These are phyloP conservation scores for Bubalus kerabau DNA, from an alignment of 2,113 vertebrate genomes.

Conservation along the genomic window DNA sequence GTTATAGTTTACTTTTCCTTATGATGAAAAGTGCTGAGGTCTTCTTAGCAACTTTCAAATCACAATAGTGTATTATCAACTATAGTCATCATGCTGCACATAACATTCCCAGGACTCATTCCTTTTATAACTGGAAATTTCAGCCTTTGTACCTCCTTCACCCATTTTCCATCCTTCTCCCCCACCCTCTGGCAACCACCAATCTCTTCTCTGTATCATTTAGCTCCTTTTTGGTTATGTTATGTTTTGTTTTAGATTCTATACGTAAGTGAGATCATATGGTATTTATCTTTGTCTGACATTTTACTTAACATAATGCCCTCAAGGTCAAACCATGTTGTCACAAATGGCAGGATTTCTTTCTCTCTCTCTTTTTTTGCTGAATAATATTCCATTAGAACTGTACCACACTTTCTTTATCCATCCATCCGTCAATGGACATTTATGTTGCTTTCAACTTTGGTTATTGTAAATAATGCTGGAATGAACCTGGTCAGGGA, in stretches of 20 bases:
- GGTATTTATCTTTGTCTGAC: neutral
- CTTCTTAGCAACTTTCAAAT: neutral
- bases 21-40: neutral
- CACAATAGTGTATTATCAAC: neutral
- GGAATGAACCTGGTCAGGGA: neutral
- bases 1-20: neutral
- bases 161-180: neutral
- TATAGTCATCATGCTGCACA: neutral
- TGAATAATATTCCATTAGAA: neutral
- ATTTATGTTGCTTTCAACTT: neutral
- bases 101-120: neutral
- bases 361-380: neutral
- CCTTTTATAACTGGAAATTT: neutral
- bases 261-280: neutral
- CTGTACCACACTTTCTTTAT: neutral
- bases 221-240: neutral
- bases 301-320: neutral
- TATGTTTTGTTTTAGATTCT: neutral
- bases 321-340: neutral
- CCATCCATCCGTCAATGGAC: neutral
- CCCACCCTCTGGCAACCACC: neutral
- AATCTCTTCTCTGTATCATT: neutral
- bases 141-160: neutral
- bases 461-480: neutral
- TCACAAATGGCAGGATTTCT: neutral